A percentile compares a stretch with the other conserved stretches of the same genome.
These are phyloP conservation scores for Phortica variegata DNA, from an alignment of 1,140 invertebrate species.

Conservation along the genomic window DNA sequence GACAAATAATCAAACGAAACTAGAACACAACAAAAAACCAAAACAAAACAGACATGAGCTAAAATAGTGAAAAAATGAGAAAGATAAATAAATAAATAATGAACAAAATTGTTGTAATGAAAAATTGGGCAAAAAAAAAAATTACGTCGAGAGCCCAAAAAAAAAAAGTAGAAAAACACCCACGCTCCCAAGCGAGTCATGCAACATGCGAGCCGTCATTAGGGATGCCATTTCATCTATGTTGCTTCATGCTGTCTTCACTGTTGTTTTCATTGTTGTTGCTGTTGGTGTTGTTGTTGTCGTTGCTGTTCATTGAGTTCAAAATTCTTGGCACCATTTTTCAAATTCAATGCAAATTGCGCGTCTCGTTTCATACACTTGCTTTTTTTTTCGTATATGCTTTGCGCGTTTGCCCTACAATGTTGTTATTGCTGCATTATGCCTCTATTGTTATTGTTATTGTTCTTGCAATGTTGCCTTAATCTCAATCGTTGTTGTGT, in stretches of 20 bases:
- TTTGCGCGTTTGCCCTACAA: too few species aligned
- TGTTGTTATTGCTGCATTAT: too few species aligned
- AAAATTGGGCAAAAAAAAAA: conserved; percentile 12
- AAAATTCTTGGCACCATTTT: conserved; percentile 15
- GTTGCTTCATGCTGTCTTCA: too few species aligned
- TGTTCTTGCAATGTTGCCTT: too few species aligned
- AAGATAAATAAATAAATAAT: conserved; percentile 10
- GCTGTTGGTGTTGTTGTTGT: too few species aligned
- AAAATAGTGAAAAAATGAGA: conserved; percentile 15
- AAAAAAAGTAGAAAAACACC: neutral
- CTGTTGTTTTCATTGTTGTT: too few species aligned
- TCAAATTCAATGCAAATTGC: conserved; percentile 15
- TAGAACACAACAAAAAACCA: conserved; percentile 14
- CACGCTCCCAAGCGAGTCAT: too few species aligned
- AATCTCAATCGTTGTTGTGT: too few species aligned
- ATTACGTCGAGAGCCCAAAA: conserved; percentile 15
- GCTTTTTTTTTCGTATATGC: conserved; percentile 1
- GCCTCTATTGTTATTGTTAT: too few species aligned
- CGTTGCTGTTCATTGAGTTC: neutral
- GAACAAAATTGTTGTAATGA: conserved; percentile 16
- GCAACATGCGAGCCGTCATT: too few species aligned
- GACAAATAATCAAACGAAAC: conserved; percentile 36
- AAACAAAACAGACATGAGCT: conserved; percentile 6
- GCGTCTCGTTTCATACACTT: conserved; percentile 1
- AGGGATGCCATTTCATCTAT: too few species aligned